Conservation (phyloP, 2,888 invertebrate genomes). For the Lissonota sp. region DNA sequence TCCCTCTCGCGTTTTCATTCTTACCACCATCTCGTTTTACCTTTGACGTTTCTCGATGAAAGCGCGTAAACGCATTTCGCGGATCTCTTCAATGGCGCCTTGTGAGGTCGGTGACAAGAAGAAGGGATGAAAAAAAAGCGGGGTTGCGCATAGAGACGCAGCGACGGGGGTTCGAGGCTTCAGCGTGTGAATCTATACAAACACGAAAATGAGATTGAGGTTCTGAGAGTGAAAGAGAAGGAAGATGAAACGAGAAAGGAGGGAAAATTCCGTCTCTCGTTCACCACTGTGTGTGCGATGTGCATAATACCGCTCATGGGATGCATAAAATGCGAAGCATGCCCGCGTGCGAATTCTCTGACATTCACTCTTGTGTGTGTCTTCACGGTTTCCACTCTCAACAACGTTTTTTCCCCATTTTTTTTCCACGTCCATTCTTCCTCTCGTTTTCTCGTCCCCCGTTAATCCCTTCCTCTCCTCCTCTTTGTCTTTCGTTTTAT, state of each 20-base stretch:
- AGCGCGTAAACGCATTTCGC: constrained; percentile 25
- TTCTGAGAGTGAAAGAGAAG: constrained; percentile 1
- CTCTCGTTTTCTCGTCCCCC: neutral
- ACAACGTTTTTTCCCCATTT: neutral
- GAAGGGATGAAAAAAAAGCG: neutral
- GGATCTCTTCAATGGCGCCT: neutral
- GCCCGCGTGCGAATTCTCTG: neutral
- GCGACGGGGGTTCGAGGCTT: neutral
- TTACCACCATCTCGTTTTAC: constrained; percentile 33
- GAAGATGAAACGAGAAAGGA: neutral
- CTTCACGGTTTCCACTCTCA: neutral
- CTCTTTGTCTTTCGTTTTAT: neutral
- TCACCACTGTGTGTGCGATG: constrained; percentile 6
- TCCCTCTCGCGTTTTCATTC: constrained; percentile 20
- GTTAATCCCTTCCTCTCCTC: neutral
- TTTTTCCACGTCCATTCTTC: neutral
- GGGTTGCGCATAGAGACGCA: neutral
- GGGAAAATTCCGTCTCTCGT: constrained; percentile 24
- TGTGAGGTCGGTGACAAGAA: neutral
- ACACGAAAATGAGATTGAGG: neutral
- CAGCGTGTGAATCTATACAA: neutral
- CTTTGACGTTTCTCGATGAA: constrained; percentile 54
- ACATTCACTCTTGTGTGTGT: neutral
- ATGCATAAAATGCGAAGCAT: constrained; percentile 34
- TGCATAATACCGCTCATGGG: constrained; percentile 49